phyloP scores from a whole-genome alignment of 2,797 vertebrate species.

The Garrulus glandarius region DNA sequence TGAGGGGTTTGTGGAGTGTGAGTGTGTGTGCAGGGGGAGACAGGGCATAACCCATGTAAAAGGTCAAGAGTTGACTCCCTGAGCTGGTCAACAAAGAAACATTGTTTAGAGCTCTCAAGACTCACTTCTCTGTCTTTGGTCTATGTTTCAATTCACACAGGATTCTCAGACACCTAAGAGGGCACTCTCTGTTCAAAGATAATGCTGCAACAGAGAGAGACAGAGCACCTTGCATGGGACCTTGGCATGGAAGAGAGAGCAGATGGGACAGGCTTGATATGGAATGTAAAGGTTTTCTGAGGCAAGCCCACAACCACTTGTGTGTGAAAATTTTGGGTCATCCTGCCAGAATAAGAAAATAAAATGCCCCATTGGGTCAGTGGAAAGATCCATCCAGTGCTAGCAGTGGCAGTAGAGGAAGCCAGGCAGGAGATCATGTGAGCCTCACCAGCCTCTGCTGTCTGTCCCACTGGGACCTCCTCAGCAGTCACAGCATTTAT shows the following conservation, averaged over 20 bases:
- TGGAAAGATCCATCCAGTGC: neutral
- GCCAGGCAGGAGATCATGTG: neutral
- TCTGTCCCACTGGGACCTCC: neutral
- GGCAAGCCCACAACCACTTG: neutral
- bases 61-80: neutral
- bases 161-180: neutral
- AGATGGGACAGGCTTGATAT: neutral
- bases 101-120: neutral
- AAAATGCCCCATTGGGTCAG: neutral
- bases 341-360: neutral
- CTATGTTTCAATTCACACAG: neutral
- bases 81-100: neutral
- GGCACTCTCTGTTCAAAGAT: neutral
- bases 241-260: neutral
- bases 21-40: neutral
- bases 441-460: fast-evolving
- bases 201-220: neutral
- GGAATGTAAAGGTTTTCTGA: neutral
- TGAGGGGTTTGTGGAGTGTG: neutral
- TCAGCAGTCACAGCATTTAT: neutral
- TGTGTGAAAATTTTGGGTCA: neutral
- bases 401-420: neutral
- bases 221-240: neutral
- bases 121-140: neutral
- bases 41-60: neutral